Evolutionary conservation across 2,113 vertebrate species (phyloP).

Genomic region (Aegypius monachus): DNA sequence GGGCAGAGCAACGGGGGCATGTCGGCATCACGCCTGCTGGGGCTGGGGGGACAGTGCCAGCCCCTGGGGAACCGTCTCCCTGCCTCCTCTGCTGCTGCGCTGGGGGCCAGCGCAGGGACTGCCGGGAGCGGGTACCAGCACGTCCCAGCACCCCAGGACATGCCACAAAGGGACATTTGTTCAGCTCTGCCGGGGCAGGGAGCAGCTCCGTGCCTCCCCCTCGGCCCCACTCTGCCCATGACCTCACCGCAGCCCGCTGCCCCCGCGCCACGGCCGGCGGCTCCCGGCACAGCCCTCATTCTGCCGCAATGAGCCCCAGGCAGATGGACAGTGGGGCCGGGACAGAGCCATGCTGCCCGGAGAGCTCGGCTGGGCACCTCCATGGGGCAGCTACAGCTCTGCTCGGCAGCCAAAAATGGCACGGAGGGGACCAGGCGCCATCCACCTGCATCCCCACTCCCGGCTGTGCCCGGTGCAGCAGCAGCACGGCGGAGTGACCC

Average conservation of each 20-base stretch:
- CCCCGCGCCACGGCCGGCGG: rapidly evolving
- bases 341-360: not conserved
- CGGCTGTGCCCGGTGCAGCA: not conserved
- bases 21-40: rapidly evolving
- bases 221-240: not conserved
- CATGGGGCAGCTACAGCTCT: not conserved
- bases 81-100: not conserved
- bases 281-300: rapidly evolving
- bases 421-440: rapidly evolving
- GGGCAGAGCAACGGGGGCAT: not conserved
- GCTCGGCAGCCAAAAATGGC: rapidly evolving
- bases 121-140: slow-evolving; percentile 17
- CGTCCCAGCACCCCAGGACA: not conserved
- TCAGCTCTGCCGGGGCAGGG: not conserved
- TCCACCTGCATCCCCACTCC: not conserved
- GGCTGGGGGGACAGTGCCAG: not conserved
- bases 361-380: not conserved
- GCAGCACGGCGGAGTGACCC: rapidly evolving
- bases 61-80: not conserved
- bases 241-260: not conserved
- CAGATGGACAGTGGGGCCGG: rapidly evolving
- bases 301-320: rapidly evolving
- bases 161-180: slow-evolving; percentile 55
- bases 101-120: not conserved
- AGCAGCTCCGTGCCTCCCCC: rapidly evolving